Conservation (phyloP, 92 coral and sea anemone genomes). For the Micromussa lordhowensis region DNA sequence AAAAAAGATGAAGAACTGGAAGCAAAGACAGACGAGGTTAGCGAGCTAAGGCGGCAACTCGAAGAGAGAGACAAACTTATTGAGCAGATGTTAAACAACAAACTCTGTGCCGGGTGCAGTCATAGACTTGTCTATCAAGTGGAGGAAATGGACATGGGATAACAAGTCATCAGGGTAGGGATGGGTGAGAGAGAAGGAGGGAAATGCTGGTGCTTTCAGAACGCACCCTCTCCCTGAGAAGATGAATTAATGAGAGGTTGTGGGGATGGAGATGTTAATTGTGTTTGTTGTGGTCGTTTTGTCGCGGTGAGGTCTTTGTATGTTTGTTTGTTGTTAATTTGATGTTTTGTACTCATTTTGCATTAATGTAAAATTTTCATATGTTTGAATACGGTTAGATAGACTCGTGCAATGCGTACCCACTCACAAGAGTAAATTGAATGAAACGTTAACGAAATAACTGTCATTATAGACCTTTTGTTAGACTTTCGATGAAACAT, state of each 20-base stretch:
- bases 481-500: no score
- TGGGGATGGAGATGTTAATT: not conserved
- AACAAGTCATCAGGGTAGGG: not conserved
- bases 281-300: not conserved
- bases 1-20: conserved; percentile 79
- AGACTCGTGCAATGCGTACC: not conserved
- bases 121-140: conserved; percentile 41
- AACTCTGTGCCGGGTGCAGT: conserved; percentile 68
- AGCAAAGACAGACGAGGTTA: conserved; percentile 60
- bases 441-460: no score
- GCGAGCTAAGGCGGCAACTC: conserved; percentile 70
- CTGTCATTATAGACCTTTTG: no score
- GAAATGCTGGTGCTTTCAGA: not conserved
- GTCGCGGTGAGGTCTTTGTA: not conserved
- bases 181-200: not conserved
- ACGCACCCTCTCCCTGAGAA: not conserved
- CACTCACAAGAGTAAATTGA: no score
- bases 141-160: conserved; percentile 59
- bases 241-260: not conserved
- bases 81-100: conserved; percentile 60
- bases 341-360: not conserved
- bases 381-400: not conserved
- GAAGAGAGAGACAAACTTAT: conserved; percentile 73
- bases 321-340: not conserved
- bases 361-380: not conserved